Conservation (phyloP, 2,888 invertebrate genomes). For the Drymonia ruficornis region DNA sequence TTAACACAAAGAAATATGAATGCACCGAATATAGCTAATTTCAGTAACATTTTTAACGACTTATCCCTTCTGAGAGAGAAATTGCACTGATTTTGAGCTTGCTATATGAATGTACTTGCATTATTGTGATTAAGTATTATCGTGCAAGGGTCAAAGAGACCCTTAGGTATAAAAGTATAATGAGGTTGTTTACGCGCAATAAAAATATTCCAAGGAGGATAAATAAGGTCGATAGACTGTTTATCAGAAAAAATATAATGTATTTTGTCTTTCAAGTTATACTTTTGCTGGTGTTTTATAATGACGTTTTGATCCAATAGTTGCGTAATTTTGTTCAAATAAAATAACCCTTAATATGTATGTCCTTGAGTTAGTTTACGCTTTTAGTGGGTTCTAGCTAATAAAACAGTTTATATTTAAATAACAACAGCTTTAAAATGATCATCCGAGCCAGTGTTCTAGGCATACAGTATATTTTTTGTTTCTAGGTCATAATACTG, state of each 20-base stretch:
- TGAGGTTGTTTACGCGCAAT: slow-evolving; percentile 47
- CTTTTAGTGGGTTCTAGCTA: too few relatives aligned
- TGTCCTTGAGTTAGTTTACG: too few relatives aligned
- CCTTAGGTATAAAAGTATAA: slow-evolving; percentile 39
- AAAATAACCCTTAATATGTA: too few relatives aligned
- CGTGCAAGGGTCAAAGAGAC: slow-evolving; percentile 30
- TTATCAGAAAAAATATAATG: neutral
- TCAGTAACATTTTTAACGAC: slow-evolving; percentile 65
- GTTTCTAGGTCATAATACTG: too few relatives aligned
- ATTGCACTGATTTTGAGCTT: slow-evolving; percentile 42
- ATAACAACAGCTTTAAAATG: too few relatives aligned
- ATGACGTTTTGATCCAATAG: too few relatives aligned
- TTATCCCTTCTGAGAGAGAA: slow-evolving; percentile 30
- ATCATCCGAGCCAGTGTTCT: too few relatives aligned
- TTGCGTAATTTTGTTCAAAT: too few relatives aligned
- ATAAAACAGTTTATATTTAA: too few relatives aligned
- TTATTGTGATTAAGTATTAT: slow-evolving; percentile 20
- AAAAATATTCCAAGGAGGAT: slow-evolving; percentile 27
- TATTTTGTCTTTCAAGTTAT: too few relatives aligned
- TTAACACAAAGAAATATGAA: slow-evolving; percentile 71
- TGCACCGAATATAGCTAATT: slow-evolving; percentile 68
- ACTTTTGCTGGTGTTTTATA: too few relatives aligned
- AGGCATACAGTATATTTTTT: too few relatives aligned
- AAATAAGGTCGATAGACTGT: slow-evolving; percentile 29
- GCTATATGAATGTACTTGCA: slow-evolving; percentile 14